These are phyloP conservation scores for Shargacucullia verbasci DNA, from an alignment of 2,888 invertebrate genomes.

Conservation along the genomic window DNA sequence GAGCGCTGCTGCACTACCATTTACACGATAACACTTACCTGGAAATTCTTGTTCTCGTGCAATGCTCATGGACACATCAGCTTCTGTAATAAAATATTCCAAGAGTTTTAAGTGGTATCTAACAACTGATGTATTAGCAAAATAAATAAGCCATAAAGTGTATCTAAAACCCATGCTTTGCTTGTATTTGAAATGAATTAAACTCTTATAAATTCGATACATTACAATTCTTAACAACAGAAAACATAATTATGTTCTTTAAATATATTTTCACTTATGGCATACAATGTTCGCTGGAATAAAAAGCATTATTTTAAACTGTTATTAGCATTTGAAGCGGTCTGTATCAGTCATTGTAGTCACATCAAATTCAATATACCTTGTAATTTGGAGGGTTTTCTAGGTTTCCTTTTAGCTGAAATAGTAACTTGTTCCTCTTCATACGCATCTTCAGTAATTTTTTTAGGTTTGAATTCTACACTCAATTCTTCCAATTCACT, in stretches of 20 bases:
- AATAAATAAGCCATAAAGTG: not conserved
- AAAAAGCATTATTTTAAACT: not conserved
- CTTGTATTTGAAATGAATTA: not conserved
- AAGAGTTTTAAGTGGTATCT: too few relatives aligned
- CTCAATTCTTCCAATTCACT: conserved; percentile 90
- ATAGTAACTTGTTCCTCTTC: conserved; percentile 92
- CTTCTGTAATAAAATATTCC: conserved; percentile 87
- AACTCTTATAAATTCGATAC: too few relatives aligned
- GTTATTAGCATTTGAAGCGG: conserved; percentile 17
- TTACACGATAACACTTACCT: conserved; percentile 70
- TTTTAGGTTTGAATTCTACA: conserved; percentile 87
- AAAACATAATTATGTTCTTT: not conserved
- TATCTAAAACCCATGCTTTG: conserved; percentile 40
- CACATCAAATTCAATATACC: conserved; percentile 84
- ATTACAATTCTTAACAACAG: too few relatives aligned
- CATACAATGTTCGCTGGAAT: not conserved
- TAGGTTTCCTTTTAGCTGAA: conserved; percentile 91
- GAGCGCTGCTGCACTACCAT: too few relatives aligned
- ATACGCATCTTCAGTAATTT: conserved; percentile 79
- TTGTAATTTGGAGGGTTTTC: conserved; percentile 90
- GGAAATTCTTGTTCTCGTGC: conserved; percentile 91
- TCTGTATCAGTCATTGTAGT: conserved; percentile 1
- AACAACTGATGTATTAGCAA: too few relatives aligned
- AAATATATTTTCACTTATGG: too few relatives aligned
- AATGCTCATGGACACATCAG: conserved; percentile 91